Base-by-base conservation (phyloP, 2,113 vertebrate genomes). In the Salminus brasiliensis region DNA sequence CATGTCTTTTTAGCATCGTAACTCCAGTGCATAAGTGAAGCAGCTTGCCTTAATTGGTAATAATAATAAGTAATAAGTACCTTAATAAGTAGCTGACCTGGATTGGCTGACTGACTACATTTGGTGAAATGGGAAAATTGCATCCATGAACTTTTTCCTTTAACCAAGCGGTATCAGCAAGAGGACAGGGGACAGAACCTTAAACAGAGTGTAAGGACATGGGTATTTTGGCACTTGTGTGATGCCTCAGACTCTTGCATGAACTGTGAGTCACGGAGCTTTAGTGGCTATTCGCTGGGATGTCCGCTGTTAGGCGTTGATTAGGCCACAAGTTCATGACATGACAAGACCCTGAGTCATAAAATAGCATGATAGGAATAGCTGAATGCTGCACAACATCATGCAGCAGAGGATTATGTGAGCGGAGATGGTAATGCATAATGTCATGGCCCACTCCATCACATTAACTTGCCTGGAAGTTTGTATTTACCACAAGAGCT, bases 331-430 rank as follows among this genome's bases (percentile, higher is more conserved):
- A 7, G 59, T 27, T 52, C 27, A 65, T 75, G 59, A 27, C 43
- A 76, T 23, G 21, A 53, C 30, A 5, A 27, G 23, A 63, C 6
- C 36, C 39, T 63, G 41, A 74, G 25, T 63, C 62, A 76, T 36
- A 67, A 76, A 43, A 66, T 67, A 45, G 12, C 45, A 67, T 66
- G 47, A 52, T 67, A 67, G 30, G 74, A 76, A 76, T 30, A 62
- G 55, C 55, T 74, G 18, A 53, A 53, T 23, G 23, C 49, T n/a
- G 49, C 18, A 49, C 47, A 49, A 6, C 72, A 59, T 65, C 47
- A 75, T 52, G 27, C 41, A 65, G 45, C 57, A 62, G 1, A 62
- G 27, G 18, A 34, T 9, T 45, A 6, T 63, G 18, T 43, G 30
- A 63, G 6, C 27, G 11, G 29, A 45, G 57, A 63, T 21, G n/a